Evolutionary conservation across 2,888 invertebrate genomes (phyloP), one percentile per base, ranked within the genome.

Genomic region (Hemicrepidius hirtus): DNA sequence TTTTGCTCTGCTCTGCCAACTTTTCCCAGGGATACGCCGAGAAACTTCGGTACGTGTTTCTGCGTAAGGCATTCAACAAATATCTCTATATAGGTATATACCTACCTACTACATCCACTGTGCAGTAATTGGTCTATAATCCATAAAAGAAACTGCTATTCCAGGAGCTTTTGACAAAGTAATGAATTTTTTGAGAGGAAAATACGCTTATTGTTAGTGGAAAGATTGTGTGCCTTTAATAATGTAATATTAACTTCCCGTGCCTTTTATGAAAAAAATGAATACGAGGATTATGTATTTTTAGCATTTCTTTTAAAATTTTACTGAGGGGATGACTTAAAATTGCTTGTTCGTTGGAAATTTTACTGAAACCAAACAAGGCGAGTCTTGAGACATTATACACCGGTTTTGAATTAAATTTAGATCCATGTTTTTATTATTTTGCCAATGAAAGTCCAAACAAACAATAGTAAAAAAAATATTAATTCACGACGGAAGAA

Each of bases 21-120:
- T 75, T 73, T 73, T 68, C 63, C n/a, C 68, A 62, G 53, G 57
- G 59, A 53, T 71, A 73, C 71, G 67, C 65, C 60, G 64, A 62
- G 68, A 75, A 76, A 68, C 60, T 76, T 76, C 74, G 41, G 65
- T 59, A 76, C 77, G 74, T 68, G 76, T 75, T 74, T 65, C 74
- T 63, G 74, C 50, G 73, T 62, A 67, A 69, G 60, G 55, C 65
- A 63, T 73, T 71, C 67, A 57, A 68, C 65, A 60, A 68, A 68
- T 68, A 68, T 60, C 68, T 68, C 28, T 68, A 60, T 60, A 68
- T 60, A 57, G 44, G 44, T 18, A 13, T 49, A 50, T 50, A 49
- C 6, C 4, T 28, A 28, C n/a, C 24, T 32, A 32, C 1, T 32
- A 32, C 40, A 57, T 55, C 66, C 41, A 28, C 66, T 41, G 66